Conservation (phyloP, 2,888 invertebrate genomes). For the Coenonympha glycerion region DNA sequence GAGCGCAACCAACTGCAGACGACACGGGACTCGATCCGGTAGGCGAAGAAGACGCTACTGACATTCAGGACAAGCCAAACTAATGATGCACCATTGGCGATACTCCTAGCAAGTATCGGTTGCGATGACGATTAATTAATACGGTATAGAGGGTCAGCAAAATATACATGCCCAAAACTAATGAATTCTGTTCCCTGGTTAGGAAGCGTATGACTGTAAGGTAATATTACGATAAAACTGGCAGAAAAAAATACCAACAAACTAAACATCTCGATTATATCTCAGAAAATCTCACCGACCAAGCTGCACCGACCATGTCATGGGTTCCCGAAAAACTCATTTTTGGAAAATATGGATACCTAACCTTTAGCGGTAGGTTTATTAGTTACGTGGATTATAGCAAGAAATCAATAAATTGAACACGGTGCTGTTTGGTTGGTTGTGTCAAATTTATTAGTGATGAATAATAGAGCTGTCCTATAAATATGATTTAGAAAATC, state of each 20-base stretch:
- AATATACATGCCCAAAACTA: conserved; percentile 74
- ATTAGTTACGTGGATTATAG: background rate
- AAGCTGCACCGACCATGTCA: conserved; percentile 41
- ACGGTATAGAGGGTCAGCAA: conserved; percentile 65
- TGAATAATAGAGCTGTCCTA: conserved; percentile 76
- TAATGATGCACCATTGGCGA: conserved; percentile 70
- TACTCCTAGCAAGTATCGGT: conserved; percentile 58
- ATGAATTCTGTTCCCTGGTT: conserved; percentile 71
- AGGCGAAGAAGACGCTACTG: conserved; percentile 60
- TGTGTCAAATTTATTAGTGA: conserved; percentile 64
- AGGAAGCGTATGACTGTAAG: conserved; percentile 70
- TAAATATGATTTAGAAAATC: conserved; percentile 70
- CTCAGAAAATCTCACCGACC: conserved; percentile 64
- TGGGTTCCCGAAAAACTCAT: background rate
- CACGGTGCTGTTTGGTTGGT: conserved; percentile 63
- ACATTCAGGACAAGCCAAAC: conserved; percentile 65
- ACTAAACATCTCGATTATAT: conserved; percentile 55
- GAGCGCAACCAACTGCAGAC: conserved; percentile 47
- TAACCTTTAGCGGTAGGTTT: too few species aligned
- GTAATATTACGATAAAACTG: conserved; percentile 58
- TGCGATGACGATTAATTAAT: conserved; percentile 49
- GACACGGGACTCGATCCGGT: conserved; percentile 49
- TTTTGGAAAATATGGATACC: conserved; percentile 6
- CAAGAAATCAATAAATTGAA: conserved; percentile 23
- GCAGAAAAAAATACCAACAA: conserved; percentile 57